phyloP scores from a whole-genome alignment of 2,113 vertebrate species.

The Gadus chalcogrammus region DNA sequence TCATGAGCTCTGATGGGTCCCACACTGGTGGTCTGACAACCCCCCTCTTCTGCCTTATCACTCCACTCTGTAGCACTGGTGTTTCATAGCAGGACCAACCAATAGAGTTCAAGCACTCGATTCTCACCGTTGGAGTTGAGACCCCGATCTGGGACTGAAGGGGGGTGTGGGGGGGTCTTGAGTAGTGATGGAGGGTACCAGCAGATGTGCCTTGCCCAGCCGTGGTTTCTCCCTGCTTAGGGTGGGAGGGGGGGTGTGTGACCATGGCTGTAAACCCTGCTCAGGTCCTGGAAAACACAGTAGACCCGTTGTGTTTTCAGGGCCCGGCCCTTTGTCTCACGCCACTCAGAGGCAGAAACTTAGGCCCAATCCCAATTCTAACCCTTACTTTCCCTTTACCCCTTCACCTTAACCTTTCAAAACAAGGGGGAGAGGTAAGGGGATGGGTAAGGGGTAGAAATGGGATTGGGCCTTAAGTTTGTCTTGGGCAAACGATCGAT shows the following conservation, averaged over 20 bases:
- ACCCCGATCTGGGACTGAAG: not conserved
- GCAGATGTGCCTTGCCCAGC: slow-evolving; percentile 58
- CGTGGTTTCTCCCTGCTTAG: slow-evolving; percentile 28
- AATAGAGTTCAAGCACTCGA: too few species aligned
- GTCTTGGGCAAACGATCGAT: slow-evolving; percentile 34
- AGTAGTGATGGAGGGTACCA: not conserved
- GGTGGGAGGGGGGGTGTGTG: slow-evolving; percentile 55
- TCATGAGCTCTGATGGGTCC: too few species aligned
- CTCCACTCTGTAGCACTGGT: too few species aligned
- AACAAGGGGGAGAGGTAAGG: too few species aligned
- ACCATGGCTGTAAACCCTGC: slow-evolving; percentile 69
- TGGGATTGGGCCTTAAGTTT: slow-evolving; percentile 11
- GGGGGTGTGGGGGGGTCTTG: not conserved
- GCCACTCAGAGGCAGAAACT: not conserved
- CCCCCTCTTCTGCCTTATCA: too few species aligned
- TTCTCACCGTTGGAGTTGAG: too few species aligned
- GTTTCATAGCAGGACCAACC: too few species aligned
- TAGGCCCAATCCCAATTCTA: too few species aligned
- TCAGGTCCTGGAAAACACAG: slow-evolving; percentile 60
- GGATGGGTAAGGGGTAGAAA: too few species aligned
- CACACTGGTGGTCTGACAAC: too few species aligned
- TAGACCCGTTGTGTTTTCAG: slow-evolving; percentile 65
- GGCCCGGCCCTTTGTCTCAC: slow-evolving; percentile 26
- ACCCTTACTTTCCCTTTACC: too few species aligned
- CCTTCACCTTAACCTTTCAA: too few species aligned